phyloP scores from a whole-genome alignment of 2,113 vertebrate genomes.

The Glaucidium brasilianum region DNA sequence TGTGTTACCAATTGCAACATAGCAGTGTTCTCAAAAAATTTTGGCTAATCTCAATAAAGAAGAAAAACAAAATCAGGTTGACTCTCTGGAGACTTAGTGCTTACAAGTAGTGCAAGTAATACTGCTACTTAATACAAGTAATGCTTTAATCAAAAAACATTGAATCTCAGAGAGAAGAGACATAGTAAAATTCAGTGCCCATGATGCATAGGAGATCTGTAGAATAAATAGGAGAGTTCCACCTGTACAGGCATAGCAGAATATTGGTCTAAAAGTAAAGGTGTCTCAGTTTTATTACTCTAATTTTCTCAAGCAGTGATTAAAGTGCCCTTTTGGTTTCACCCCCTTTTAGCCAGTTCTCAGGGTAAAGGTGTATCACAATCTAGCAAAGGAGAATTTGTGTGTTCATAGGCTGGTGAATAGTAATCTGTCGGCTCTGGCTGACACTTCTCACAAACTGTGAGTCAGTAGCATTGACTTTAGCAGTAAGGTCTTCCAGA shows the following conservation, averaged over 20 bases:
- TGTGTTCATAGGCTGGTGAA: neutral
- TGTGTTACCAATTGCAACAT: neutral
- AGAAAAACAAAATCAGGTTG: neutral
- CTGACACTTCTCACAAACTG: neutral
- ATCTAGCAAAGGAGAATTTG: neutral
- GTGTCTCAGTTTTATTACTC: neutral
- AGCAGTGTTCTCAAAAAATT: neutral
- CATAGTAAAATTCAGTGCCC: neutral
- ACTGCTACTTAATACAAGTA: neutral
- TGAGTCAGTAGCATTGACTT: neutral
- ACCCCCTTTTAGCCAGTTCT: accelerated
- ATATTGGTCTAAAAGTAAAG: neutral
- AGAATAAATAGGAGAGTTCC: neutral
- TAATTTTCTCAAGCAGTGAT: neutral
- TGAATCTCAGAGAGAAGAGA: neutral
- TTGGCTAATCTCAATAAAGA: neutral
- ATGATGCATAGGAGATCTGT: neutral
- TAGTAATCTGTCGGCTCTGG: neutral
- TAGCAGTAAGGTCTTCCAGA: neutral
- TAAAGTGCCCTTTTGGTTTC: neutral
- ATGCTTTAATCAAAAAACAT: neutral
- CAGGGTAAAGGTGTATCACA: no score
- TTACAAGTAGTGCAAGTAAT: neutral
- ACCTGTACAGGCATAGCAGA: neutral
- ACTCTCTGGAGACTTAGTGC: neutral